Evolutionary conservation across 2,888 invertebrate genomes (phyloP).

Genomic region (Anticlea derivata): DNA sequence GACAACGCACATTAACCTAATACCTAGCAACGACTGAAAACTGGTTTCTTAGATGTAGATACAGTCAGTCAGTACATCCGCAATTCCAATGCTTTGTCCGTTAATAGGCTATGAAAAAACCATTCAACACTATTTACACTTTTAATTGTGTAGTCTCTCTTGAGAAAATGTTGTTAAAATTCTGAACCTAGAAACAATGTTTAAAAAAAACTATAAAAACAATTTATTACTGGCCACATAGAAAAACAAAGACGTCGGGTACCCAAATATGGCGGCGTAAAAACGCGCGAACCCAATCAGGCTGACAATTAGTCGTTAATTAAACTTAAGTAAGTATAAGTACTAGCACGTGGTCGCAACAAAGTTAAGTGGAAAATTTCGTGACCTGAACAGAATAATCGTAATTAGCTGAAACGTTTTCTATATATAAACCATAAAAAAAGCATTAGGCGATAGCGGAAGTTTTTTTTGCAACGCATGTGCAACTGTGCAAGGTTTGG

Average conservation of each 20-base stretch:
- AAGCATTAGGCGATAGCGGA: conserved; percentile 9
- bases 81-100: conserved; percentile 1
- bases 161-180: too few species aligned
- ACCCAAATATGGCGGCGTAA: conserved; percentile 20
- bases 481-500: not conserved
- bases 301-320: conserved; percentile 17
- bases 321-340: not conserved
- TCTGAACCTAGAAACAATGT: too few species aligned
- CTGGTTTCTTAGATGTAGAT: conserved; percentile 8
- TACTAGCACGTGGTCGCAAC: not conserved
- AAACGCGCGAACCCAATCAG: conserved; percentile 12
- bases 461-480: not conserved
- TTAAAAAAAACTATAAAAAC: not conserved
- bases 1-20: conserved; percentile 13
- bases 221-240: conserved; percentile 1
- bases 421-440: conserved; percentile 24
- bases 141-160: not conserved
- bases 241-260: conserved; percentile 8
- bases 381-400: conserved; percentile 12
- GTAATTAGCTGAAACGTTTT: conserved; percentile 6
- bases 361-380: not conserved
- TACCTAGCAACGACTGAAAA: conserved; percentile 7
- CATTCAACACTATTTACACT: conserved; percentile 8
- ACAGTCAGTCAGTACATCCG: conserved; percentile 12
- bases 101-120: conserved; percentile 12